Base-by-base conservation (phyloP, 2,113 vertebrate genomes). In the Brachyistius frenatus region DNA sequence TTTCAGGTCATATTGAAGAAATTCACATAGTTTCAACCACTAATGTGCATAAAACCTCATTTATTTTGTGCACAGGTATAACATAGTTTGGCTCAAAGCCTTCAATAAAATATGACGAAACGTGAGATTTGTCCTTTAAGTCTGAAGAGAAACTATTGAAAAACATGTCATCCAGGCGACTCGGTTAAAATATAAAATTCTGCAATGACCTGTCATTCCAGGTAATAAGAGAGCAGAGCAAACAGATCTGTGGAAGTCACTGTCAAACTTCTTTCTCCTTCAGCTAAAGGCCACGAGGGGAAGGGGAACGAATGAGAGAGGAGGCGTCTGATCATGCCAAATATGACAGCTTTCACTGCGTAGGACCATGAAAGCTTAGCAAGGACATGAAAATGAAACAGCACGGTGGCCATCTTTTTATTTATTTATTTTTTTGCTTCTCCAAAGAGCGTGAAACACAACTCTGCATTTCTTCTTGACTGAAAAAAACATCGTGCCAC, bases 181-280 rank as follows among this genome's bases (percentile, higher is more conserved):
- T 73, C 9, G 0, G 54, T 41, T 65, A 39, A 82, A 88, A 84
- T 58, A 79, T 69, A 65, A 63, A 63, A 33, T 44, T 57, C 33
- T 60, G 72, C 73, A 46, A 66, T 16, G 23, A 56, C 37, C 46
- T 66, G 54, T 69, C 61, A 73, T 65, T 61, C 4, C 55, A 66
- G 60, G 30, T 69, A 78, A 82, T 75, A 53, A 39, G 60, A 44
- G 4, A 35, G 46, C 62, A 16, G 35, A 80, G 65, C 33, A 52
- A 16, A 44, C 64, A 9, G 50, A 56, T 54, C 23, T 0, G 33
- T 5, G 52, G 30, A 58, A 60, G 47, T 56, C 52, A 9, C 46
- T 62, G 66, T 71, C 63, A 69, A 68, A 55, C 2, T 33, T 73
- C 76, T 78, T 52, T 66, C 81, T 60, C 76, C 32, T 37, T 55